Evolutionary conservation across 2,797 vertebrate genomes (phyloP), one percentile per base, ranked within the genome.

Genomic region (Pygocentrus nattereri): DNA sequence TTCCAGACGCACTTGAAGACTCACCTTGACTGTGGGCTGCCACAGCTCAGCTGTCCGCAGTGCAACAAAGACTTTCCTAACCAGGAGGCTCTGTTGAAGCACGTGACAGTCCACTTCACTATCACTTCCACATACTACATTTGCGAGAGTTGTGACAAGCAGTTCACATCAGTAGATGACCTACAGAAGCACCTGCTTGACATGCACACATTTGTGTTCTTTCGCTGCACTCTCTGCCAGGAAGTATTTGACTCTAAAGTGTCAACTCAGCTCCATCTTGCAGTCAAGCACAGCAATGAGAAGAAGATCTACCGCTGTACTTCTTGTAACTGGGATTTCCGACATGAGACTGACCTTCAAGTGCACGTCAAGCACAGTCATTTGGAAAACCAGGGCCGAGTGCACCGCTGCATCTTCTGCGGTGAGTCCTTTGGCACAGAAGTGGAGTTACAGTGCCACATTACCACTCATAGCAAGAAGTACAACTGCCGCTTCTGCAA

Each of bases 401-500:
- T 96, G 8, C 98, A 99, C 90, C 96, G 97, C 84, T 99, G 98
- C 89, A 99, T 99, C 86, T 99, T 99, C 90, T 99, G 98, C 0
- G 96, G 97, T 0, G 98, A 99, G 90, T 97, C 97, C 19, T 99
- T 99, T 49, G 97, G 97, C 88, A 99, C 98, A 0, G 98, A 99
- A 90, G 97, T 99, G 84, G 98, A 99, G 92, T 94, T 99, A 54
- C 98, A 99, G 91, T 99, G 98, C 80, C 98, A 99, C 90, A 98
- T 99, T 86, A 99, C 98, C 71, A 99, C 97, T 0, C 98, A 99
- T 92, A 99, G 97, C 90, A 98, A 99, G 92, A 98, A 99, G 89
- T 99, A 98, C 89, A 98, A 98, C 91, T 99, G 98, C 88, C 97
- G 97, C 85, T 99, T 99, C 93, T 99, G 98, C 93, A 99, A 97